These are phyloP conservation scores for Xenopus petersii DNA, from an alignment of 2,797 vertebrate genomes.

Conservation along the genomic window DNA sequence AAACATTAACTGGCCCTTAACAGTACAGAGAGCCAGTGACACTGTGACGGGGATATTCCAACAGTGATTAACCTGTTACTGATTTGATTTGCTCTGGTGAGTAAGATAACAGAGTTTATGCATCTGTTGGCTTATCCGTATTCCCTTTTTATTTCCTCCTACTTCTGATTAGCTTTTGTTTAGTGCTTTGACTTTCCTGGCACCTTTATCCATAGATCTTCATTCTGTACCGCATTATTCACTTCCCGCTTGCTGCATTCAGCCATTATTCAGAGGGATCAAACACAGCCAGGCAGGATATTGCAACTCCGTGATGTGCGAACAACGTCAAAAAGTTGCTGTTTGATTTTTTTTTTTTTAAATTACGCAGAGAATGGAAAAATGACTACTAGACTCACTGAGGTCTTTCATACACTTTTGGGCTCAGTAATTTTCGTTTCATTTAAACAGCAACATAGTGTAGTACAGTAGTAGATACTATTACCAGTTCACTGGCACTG, in stretches of 20 bases:
- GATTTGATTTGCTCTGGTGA: constrained; percentile 4
- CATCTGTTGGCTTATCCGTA: neutral
- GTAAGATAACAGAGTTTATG: constrained; percentile 15
- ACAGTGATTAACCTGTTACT: constrained; percentile 6
- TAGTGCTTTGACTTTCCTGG: neutral
- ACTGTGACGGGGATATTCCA: constrained; percentile 15
- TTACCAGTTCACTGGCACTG: no score
- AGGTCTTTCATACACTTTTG: no score
- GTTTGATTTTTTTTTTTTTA: no score
- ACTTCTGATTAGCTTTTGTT: neutral
- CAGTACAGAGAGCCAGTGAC: neutral
- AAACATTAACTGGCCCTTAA: constrained; percentile 6
- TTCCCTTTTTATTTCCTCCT: constrained; percentile 5
- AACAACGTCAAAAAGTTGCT: no score
- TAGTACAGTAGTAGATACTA: no score
- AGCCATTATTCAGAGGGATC: no score
- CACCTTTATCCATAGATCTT: constrained; percentile 1
- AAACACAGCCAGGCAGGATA: no score
- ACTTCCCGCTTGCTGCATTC: neutral
- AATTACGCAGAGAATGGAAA: no score
- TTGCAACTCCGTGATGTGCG: no score
- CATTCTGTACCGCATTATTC: neutral
- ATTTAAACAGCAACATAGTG: no score
- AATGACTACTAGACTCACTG: no score
- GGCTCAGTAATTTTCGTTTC: no score